phyloP scores from a whole-genome alignment of 2,797 vertebrate genomes.

The Tinamus major region DNA sequence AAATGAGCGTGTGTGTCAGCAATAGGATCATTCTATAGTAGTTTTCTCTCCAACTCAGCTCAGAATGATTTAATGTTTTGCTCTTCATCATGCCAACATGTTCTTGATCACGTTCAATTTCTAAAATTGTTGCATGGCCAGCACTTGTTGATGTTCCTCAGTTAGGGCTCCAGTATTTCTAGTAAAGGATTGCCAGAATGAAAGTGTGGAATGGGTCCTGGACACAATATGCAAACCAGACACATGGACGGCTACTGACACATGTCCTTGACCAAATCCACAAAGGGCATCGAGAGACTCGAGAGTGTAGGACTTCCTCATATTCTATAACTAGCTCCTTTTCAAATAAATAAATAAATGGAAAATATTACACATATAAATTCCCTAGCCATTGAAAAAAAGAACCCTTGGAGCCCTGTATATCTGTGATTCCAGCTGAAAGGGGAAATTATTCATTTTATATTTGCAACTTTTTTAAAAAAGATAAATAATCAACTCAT shows the following conservation, averaged over 20 bases:
- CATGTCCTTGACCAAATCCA: neutral
- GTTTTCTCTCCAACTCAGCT: neutral
- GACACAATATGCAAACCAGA: neutral
- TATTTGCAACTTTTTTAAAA: neutral
- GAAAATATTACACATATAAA: neutral
- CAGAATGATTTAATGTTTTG: neutral
- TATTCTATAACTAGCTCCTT: neutral
- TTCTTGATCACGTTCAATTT: neutral
- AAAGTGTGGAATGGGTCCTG: neutral
- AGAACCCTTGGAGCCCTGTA: fast-evolving
- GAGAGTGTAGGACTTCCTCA: neutral
- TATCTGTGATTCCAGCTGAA: neutral
- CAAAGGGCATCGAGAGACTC: neutral
- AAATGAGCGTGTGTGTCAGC: neutral
- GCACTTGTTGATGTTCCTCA: neutral
- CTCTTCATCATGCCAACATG: neutral
- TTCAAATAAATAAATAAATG: neutral
- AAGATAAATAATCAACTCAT: fast-evolving
- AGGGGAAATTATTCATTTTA: neutral
- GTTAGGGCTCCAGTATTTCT: neutral
- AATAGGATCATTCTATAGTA: neutral
- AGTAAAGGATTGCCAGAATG: neutral
- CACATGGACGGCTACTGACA: neutral
- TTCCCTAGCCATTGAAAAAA: neutral
- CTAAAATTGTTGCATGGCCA: neutral